Percentiles rank a stretch among this genome's conserved stretches.
Conservation (phyloP, 2,113 vertebrate genomes). For the Rhodinocichla rosea region DNA sequence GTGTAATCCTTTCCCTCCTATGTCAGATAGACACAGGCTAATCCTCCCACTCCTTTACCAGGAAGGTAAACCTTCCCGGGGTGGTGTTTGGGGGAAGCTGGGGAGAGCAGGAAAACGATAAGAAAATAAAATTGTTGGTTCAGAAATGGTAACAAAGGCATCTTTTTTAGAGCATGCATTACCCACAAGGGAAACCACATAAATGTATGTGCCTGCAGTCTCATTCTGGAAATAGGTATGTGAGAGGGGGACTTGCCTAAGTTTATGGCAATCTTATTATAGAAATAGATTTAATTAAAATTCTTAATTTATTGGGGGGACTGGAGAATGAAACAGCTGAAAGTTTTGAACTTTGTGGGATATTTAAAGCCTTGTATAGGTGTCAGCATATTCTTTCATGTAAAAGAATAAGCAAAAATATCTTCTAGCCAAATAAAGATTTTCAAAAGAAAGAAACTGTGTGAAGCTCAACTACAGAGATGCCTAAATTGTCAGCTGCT, state of each 20-base stretch:
- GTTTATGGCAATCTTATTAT: background rate
- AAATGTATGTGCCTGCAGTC: background rate
- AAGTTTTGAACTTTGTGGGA: background rate
- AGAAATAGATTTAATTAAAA: constrained; percentile 14
- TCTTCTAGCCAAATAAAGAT: background rate
- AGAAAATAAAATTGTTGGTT: background rate
- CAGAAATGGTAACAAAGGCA: background rate
- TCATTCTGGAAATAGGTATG: background rate
- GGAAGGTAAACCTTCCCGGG: background rate
- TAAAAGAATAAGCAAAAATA: background rate
- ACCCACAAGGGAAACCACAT: background rate
- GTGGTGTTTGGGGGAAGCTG: rapidly evolving
- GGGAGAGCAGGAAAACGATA: background rate
- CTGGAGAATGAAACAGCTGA: background rate
- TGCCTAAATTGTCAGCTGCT: background rate
- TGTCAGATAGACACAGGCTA: constrained; percentile 1
- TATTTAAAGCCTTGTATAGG: background rate
- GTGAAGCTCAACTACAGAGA: background rate
- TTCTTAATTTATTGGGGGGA: background rate
- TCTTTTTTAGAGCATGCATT: background rate
- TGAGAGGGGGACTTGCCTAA: background rate
- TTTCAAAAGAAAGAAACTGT: background rate
- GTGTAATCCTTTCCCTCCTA: background rate
- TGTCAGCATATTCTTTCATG: background rate
- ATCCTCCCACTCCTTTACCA: background rate